These are phyloP conservation scores for Aphelinus certus DNA, from an alignment of 1,140 invertebrate genomes.

Conservation along the genomic window DNA sequence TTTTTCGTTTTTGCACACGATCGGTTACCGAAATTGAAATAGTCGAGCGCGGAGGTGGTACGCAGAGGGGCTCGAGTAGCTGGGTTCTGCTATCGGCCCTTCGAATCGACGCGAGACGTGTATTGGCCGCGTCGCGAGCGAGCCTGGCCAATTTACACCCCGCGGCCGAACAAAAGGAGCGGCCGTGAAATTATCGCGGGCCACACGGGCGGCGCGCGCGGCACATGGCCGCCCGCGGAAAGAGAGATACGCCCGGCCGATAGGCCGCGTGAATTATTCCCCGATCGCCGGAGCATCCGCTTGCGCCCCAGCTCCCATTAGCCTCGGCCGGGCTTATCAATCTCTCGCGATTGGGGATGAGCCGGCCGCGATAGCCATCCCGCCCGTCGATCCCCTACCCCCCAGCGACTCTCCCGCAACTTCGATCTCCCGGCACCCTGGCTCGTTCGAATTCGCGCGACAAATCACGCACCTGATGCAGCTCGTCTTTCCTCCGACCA, in stretches of 20 bases:
- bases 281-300: constrained; percentile 56
- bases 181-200: too few relatives aligned
- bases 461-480: not conserved
- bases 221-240: constrained; percentile 47
- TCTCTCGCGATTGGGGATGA: too few relatives aligned
- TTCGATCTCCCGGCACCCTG: not conserved
- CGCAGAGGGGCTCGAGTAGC: too few relatives aligned
- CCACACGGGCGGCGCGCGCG: constrained; percentile 41
- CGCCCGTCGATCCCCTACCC: not conserved
- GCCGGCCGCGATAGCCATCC: not conserved
- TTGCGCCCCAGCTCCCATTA: constrained; percentile 50
- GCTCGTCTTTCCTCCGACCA: constrained; percentile 54
- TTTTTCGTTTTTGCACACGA: too few relatives aligned
- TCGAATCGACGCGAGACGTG: too few relatives aligned
- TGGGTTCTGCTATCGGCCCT: too few relatives aligned
- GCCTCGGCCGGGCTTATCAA: not conserved
- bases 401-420: not conserved
- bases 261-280: constrained; percentile 64
- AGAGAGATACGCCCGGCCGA: constrained; percentile 55
- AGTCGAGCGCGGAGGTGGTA: too few relatives aligned
- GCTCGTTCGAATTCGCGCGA: not conserved
- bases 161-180: too few relatives aligned
- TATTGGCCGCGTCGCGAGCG: too few relatives aligned
- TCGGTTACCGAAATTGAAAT: too few relatives aligned
- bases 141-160: too few relatives aligned